A percentile compares a stretch with the other conserved stretches of the same genome.
phyloP scores from a whole-genome alignment of 2,888 invertebrate species.

The Tenodera sinensis region DNA sequence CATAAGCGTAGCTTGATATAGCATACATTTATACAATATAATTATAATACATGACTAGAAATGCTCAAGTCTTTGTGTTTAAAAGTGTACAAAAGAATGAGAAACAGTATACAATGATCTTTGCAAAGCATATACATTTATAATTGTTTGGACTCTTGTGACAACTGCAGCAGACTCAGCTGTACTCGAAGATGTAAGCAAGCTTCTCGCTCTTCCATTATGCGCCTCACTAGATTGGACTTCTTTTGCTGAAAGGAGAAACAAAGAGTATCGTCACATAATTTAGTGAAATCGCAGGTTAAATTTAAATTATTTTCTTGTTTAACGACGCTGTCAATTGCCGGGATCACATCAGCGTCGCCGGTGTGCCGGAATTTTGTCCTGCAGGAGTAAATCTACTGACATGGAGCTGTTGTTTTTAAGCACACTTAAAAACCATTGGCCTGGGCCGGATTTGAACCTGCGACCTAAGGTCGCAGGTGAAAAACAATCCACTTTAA shows the following conservation, averaged over 20 bases:
- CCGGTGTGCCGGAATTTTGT: too few relatives aligned
- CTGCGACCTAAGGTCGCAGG: too few relatives aligned
- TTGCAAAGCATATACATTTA: neutral
- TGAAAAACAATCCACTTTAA: too few relatives aligned
- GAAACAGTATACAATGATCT: neutral
- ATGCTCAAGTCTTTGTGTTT: neutral
- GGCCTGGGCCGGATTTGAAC: too few relatives aligned
- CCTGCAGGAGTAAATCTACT: too few relatives aligned
- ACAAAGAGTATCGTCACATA: neutral
- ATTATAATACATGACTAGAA: neutral
- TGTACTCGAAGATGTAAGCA: slow-evolving; percentile 66
- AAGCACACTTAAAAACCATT: too few relatives aligned
- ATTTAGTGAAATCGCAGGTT: too few relatives aligned
- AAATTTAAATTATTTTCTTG: too few relatives aligned
- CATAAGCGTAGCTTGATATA: neutral
- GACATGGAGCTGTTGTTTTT: too few relatives aligned
- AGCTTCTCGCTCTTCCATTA: slow-evolving; percentile 68
- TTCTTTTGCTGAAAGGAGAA: slow-evolving; percentile 52
- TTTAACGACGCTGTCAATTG: too few relatives aligned
- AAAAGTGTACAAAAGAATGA: neutral
- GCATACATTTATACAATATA: neutral
- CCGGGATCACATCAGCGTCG: too few relatives aligned
- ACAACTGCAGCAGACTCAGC: slow-evolving; percentile 35
- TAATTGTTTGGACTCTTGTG: slow-evolving; percentile 31
- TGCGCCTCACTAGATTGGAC: slow-evolving; percentile 61